Evolutionary conservation across 2,797 vertebrate genomes (phyloP), one percentile per base, ranked within the genome.

Genomic region (Amblyopsis hoosieri): DNA sequence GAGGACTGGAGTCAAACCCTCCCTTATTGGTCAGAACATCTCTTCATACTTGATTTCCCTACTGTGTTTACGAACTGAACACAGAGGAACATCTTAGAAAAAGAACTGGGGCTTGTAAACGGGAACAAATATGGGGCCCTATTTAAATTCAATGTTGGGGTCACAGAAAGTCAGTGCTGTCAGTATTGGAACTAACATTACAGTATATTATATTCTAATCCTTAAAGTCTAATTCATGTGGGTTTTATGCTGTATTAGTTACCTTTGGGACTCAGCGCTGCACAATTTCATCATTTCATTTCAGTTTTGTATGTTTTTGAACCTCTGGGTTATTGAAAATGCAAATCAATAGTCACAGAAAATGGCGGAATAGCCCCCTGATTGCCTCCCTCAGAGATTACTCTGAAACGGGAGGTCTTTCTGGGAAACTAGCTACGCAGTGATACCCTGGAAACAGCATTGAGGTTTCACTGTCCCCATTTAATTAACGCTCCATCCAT

Each of bases 271-370:
- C 60, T 62, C 62, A 62, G 72, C 78, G 66, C 63, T 54, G 46
- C 29, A 45, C 33, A 67, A 64, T 42, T 84, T 72, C 64, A 37
- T 4, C 60, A 78, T 69, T 47, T 79, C 47, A 63, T 82, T 77
- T 76, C 42, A 66, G 51, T 60, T 78, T 62, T 60, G 23, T 55
- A 55, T 12, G 8, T 75, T 76, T 69, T 67, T 49, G 1, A 69
- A 61, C 45, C 59, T 73, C 1, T 3, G 17, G 56, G 19, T 85
- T 79, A 82, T 82, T 83, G 71, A 71, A 86, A 86, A 76, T 54
- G 80, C 66, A 83, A 84, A 86, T 84, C 75, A 82, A 69, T 70
- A 71, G 70, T 66, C 31, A 68, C 51, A 62, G 58, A 77, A 71
- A 73, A 71, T 45, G 47, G 51, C 23, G 49, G 54, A 74, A 61